Evolutionary conservation across 35 echinoderm and acorn worm genomes (phyloP).

Genomic region (Holothuria glaberrima): DNA sequence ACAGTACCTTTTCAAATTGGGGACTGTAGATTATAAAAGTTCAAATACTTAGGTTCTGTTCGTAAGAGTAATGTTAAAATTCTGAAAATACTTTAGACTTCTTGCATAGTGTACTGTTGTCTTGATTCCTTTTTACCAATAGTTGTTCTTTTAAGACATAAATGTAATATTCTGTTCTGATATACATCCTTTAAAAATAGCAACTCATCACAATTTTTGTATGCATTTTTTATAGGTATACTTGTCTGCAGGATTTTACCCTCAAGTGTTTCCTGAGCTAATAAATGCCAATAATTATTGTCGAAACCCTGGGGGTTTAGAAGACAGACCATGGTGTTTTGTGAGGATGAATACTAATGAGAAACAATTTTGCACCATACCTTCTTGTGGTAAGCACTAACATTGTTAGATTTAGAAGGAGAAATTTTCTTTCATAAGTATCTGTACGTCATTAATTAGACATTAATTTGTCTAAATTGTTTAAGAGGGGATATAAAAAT

Average conservation of each 20-base stretch:
- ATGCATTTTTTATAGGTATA: neutral
- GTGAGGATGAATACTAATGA: neutral
- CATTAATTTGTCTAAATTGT: too few relatives aligned
- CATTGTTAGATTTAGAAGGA: too few relatives aligned
- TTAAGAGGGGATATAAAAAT: too few relatives aligned
- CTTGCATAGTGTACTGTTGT: too few relatives aligned
- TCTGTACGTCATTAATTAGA: too few relatives aligned
- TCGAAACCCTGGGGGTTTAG: constrained; percentile 63
- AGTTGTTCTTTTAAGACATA: too few relatives aligned
- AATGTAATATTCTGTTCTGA: neutral
- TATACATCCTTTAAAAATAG: neutral
- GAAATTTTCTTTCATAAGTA: too few relatives aligned
- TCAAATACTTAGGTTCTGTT: too few relatives aligned
- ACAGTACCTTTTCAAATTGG: too few relatives aligned
- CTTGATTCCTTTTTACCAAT: too few relatives aligned
- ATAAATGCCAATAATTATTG: constrained; percentile 65
- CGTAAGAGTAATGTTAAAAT: too few relatives aligned
- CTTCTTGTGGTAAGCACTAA: constrained; percentile 77
- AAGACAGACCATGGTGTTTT: constrained; percentile 67
- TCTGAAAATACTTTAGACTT: too few relatives aligned
- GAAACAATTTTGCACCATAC: constrained; percentile 65
- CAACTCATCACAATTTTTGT: neutral
- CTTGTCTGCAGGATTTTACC: neutral
- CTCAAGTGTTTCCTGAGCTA: constrained; percentile 60
- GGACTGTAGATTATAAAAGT: neutral